Evolutionary conservation across 2,888 invertebrate species (phyloP).

Genomic region (Alsophila aescularia): DNA sequence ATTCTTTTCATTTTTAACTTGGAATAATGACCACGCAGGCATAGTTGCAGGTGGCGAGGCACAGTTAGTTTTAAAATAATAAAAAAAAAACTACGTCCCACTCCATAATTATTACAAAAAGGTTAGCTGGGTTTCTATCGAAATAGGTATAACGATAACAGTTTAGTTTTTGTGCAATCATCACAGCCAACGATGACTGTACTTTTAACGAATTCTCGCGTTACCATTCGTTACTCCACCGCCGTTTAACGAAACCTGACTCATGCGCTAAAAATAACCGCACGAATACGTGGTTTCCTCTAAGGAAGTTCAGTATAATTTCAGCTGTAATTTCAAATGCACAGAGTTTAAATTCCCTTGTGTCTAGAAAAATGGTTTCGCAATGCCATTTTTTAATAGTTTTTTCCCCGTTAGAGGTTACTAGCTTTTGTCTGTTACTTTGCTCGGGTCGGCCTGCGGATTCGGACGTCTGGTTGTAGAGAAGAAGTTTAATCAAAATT

Average conservation of each 20-base stretch:
- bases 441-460: neutral
- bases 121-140: too few relatives aligned
- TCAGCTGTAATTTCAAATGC: neutral
- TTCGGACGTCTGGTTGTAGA: neutral
- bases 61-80: too few relatives aligned
- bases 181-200: too few relatives aligned
- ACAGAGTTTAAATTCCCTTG: constrained; percentile 11
- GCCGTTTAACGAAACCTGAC: constrained; percentile 26
- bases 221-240: constrained; percentile 12
- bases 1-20: too few relatives aligned
- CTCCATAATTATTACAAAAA: too few relatives aligned
- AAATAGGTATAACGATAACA: too few relatives aligned
- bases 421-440: constrained; percentile 11
- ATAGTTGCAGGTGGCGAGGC: too few relatives aligned
- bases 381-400: constrained; percentile 2
- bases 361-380: neutral
- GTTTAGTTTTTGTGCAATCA: too few relatives aligned
- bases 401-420: constrained; percentile 10
- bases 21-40: too few relatives aligned
- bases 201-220: constrained; percentile 5
- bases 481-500: neutral
- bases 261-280: constrained; percentile 27
- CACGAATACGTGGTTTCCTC: constrained; percentile 15
- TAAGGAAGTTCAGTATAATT: constrained; percentile 1
- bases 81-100: too few relatives aligned